Percentiles rank a stretch among this genome's conserved stretches.
phyloP scores from a whole-genome alignment of 92 coral and sea anemone genomes.

The Hydrozoanthus gracilis region DNA sequence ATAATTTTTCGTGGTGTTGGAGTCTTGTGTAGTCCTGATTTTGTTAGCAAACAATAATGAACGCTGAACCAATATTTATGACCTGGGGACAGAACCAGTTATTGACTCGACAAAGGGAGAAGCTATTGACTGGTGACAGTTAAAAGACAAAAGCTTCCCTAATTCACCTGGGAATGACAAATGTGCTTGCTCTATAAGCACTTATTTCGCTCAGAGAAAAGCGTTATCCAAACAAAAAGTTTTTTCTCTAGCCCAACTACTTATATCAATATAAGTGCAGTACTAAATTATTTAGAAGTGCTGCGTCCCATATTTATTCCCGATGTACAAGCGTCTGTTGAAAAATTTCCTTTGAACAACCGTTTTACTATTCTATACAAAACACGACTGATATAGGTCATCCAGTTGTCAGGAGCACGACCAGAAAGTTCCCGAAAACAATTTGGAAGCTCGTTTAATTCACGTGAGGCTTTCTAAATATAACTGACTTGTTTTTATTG shows the following conservation, averaged over 20 bases:
- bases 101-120: not conserved
- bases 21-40: not conserved
- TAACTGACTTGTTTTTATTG: too few relatives aligned
- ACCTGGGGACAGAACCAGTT: not conserved
- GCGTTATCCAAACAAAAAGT: not conserved
- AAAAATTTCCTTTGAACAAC: not conserved
- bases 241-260: not conserved
- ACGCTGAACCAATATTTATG: conserved; percentile 5
- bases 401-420: not conserved
- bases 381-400: not conserved
- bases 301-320: not conserved
- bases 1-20: not conserved
- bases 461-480: too few relatives aligned
- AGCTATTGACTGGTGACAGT: not conserved
- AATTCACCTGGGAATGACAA: conserved; percentile 17
- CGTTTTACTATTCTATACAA: not conserved
- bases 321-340: not conserved
- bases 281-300: not conserved
- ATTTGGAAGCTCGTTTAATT: not conserved
- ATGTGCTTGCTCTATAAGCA: not conserved
- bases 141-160: conserved; percentile 3
- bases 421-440: not conserved
- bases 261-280: not conserved
- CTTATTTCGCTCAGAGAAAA: not conserved
- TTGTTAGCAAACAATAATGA: not conserved